phyloP scores from a whole-genome alignment of 1,140 invertebrate genomes.

The Drosophila athabasca region DNA sequence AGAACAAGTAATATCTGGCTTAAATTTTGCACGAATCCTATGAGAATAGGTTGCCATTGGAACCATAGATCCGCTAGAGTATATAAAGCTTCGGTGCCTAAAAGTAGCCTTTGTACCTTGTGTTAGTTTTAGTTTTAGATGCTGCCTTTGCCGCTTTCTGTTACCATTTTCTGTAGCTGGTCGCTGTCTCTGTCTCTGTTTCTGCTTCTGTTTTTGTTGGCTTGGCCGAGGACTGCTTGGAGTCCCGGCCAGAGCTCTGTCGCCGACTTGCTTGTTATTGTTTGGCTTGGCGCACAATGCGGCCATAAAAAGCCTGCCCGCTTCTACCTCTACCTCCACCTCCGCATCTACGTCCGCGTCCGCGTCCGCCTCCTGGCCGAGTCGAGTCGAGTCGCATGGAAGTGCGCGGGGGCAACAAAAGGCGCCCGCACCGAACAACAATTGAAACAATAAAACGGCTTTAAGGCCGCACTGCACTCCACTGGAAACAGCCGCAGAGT shows the following conservation, averaged over 20 bases:
- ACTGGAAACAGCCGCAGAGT: too few relatives aligned
- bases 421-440: constrained; percentile 56
- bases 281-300: constrained; percentile 64
- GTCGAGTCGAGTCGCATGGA: constrained; percentile 22
- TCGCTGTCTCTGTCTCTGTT: constrained; percentile 15
- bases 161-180: constrained; percentile 6
- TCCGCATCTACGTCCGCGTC: too few relatives aligned
- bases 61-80: too few relatives aligned
- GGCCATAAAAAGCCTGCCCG: constrained; percentile 66
- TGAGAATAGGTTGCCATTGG: too few relatives aligned
- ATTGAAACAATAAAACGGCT: constrained; percentile 79
- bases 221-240: constrained; percentile 2
- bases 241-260: constrained; percentile 38
- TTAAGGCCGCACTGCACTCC: constrained; percentile 43
- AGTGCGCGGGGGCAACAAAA: constrained; percentile 57
- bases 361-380: neutral
- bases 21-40: too few relatives aligned
- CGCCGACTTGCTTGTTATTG: constrained; percentile 45
- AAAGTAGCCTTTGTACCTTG: too few relatives aligned
- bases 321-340: neutral
- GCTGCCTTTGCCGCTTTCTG: constrained; percentile 11
- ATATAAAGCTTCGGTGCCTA: too few relatives aligned
- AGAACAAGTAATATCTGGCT: too few relatives aligned
- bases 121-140: constrained; percentile 47
- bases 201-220: constrained; percentile 30